Conservation (phyloP, 30 jellyfish, hydroid and myxozoan genomes). For the Rhopilema esculentum region DNA sequence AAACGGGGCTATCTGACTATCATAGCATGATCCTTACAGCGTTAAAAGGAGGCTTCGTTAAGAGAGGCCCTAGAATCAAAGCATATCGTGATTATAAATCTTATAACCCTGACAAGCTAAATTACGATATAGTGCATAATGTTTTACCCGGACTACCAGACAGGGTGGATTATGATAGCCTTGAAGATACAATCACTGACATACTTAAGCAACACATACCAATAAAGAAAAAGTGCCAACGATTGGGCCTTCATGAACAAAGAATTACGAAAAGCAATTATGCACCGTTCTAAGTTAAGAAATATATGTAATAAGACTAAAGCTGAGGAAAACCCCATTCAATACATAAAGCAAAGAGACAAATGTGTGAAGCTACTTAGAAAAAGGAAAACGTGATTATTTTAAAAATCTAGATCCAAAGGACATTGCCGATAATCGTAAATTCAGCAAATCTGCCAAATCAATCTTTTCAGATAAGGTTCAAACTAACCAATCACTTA, state of each 20-base stretch:
- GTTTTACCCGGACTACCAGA: not conserved
- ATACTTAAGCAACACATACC: not conserved
- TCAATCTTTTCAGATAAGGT: not conserved
- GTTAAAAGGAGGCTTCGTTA: slow-evolving; percentile 39
- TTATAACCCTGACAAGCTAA: too few species aligned
- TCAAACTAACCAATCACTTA: not conserved
- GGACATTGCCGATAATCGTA: not conserved
- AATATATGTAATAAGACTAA: not conserved
- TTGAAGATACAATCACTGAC: not conserved
- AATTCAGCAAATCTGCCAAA: not conserved
- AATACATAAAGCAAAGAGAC: not conserved
- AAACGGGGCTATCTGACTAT: slow-evolving; percentile 63
- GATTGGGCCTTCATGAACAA: not conserved
- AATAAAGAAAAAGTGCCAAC: not conserved
- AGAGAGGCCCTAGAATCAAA: slow-evolving; percentile 17
- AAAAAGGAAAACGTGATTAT: not conserved
- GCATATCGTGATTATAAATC: too few species aligned
- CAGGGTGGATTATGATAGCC: not conserved
- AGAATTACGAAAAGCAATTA: not conserved
- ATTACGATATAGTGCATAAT: too few species aligned
- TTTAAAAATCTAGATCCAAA: not conserved
- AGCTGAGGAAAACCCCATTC: not conserved
- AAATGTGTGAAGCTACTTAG: not conserved
- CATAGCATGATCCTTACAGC: slow-evolving; percentile 18
- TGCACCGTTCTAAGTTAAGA: not conserved